Evolutionary conservation across 2,888 invertebrate genomes (phyloP), one percentile per base, ranked within the genome.

Genomic region (Eupithecia inturbata): DNA sequence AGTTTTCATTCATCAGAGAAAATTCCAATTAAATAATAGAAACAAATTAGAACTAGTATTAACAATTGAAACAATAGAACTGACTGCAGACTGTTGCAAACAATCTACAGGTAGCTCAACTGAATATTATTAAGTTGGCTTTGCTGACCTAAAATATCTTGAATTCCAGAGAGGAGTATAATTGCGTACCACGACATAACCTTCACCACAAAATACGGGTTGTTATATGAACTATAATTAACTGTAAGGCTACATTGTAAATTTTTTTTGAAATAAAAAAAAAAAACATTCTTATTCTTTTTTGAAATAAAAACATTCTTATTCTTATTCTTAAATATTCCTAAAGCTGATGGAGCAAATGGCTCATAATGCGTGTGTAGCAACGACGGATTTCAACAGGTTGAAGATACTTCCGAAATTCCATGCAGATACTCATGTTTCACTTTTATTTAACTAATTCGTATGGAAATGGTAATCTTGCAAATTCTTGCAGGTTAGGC

Each of bases 391-490:
- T 31, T 31, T 62, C 62, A 60, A 70, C 70, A 70, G 64, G 70
- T 70, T 70, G 64, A 49, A 53, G 22, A 53, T 53, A 53, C n/a
- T 53, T 41, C 5, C 26, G 7, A 16, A 53, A 33, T 64, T 70
- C 63, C 63, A 64, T 70, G 36, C 36, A 10, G n/a, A 53, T 26
- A 3, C 9, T 53, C 53, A 70, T 70, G 60, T 68, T 68, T 68
- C 39, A 28, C 22, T 57, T 33, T 68, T 49, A 49, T 36, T 63
- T 41, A 63, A 49, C 70, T 49, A 70, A 70, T 70, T 70, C 31
- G 16, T 39, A 36, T 39, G 60, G 57, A 57, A 68, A 68, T 68
- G 31, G 26, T 57, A 19, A 60, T 68, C 45, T 28, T 19, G 19
- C 19, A 62, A 31, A 31, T 62, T 33, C 19, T 62, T 33, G 2